phyloP scores from a whole-genome alignment of 1,140 invertebrate genomes.

The Zophobas morio region DNA sequence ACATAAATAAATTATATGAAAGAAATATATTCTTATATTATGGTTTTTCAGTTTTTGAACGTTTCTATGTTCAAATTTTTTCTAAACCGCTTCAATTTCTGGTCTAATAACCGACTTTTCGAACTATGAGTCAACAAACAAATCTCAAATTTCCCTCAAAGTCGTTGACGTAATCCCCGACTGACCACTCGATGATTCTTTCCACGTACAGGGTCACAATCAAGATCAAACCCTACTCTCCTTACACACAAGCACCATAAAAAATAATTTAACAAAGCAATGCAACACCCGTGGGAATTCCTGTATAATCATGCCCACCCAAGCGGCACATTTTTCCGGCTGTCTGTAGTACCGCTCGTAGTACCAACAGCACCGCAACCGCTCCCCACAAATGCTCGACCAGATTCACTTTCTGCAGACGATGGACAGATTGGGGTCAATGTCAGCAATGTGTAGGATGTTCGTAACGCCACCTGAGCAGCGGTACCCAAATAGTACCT shows the following conservation, averaged over 20 bases:
- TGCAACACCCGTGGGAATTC: conserved; percentile 36
- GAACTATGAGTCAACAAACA: neutral
- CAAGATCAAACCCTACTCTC: neutral
- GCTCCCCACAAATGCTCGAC: neutral
- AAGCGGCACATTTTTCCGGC: neutral
- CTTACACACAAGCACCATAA: neutral
- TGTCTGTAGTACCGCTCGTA: neutral
- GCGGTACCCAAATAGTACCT: conserved; percentile 3
- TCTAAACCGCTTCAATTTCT: neutral
- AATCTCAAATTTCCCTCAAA: neutral
- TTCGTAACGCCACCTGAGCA: neutral
- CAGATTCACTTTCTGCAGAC: conserved; percentile 2
- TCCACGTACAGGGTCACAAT: conserved; percentile 21
- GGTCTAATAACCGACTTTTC: neutral
- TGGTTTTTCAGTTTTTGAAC: too few species aligned
- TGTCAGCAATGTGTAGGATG: conserved; percentile 12
- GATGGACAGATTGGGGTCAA: conserved; percentile 40
- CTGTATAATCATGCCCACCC: neutral
- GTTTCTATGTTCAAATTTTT: too few species aligned
- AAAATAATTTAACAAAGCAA: conserved; percentile 8
- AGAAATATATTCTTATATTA: too few species aligned
- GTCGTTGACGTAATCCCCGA: conserved; percentile 15
- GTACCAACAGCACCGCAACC: neutral
- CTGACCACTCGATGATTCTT: conserved; percentile 23
- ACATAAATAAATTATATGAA: too few species aligned